Evolutionary conservation across 53 echinoderm and acorn worm species (phyloP), one percentile per base, ranked within the genome.

Genomic region (Antedon mediterranea): DNA sequence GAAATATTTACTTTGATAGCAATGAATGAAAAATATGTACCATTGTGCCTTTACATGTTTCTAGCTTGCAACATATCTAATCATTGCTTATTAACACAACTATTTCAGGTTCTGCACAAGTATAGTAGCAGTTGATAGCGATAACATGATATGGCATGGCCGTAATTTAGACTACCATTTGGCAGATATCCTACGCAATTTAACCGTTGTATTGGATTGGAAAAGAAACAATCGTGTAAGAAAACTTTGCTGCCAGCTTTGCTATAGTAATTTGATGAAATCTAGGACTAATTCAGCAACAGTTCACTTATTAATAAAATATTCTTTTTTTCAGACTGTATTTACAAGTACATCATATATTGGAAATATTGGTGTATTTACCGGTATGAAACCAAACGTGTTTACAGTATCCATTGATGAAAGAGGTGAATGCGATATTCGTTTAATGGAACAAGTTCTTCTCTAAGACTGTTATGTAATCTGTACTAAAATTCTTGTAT

Each of bases 51-150:
- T n/a, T n/a, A n/a, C n/a, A n/a, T n/a, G n/a, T n/a, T n/a, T n/a
- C n/a, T n/a, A n/a, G n/a, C n/a, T n/a, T n/a, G n/a, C n/a, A n/a
- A n/a, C n/a, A n/a, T n/a, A n/a, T n/a, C n/a, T n/a, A n/a, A n/a
- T n/a, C n/a, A n/a, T n/a, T n/a, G n/a, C n/a, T n/a, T n/a, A n/a
- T n/a, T n/a, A n/a, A n/a, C n/a, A n/a, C n/a, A n/a, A n/a, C n/a
- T n/a, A n/a, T n/a, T n/a, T n/a, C n/a, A 93, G 93, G 29, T 89
- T 82, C 30, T 93, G 93, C 82, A 93, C 93, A 3, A 91, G 93
- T 43, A 93, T 93, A 28, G 93, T 93, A 29, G 93, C 93, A 30
- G 75, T 91, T 72, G 91, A 94, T 75, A 85, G 44, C 0, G 74
- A 87, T 18, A 91, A 89, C 2, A 84, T 79, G 28, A 91, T 94